Evolutionary conservation across 2,797 vertebrate species (phyloP).

Genomic region (Vireo griseus): DNA sequence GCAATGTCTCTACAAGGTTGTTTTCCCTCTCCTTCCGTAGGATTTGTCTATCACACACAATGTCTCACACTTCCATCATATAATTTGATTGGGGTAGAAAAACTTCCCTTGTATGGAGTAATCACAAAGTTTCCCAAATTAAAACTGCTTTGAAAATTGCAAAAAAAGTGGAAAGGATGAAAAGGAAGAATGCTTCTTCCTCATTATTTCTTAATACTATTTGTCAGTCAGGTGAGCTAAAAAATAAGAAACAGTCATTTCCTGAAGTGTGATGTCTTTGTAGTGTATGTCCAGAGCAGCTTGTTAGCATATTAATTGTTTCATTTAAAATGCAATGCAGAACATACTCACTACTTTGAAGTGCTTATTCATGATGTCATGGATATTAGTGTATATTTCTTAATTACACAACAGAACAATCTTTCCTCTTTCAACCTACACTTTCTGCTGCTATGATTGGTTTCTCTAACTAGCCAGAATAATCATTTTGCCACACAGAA

Average conservation of each 20-base stretch:
- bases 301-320: slow-evolving; percentile 48
- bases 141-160: background rate
- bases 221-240: slow-evolving; percentile 36
- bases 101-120: background rate
- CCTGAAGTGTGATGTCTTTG: background rate
- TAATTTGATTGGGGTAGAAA: background rate
- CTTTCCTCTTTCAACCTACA: background rate
- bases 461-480: slow-evolving; percentile 61
- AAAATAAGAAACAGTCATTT: background rate
- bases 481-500: slow-evolving; percentile 61
- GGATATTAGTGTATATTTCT: slow-evolving; percentile 58
- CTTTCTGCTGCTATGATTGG: slow-evolving; percentile 35
- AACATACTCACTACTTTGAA: slow-evolving; percentile 57
- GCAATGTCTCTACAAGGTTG: slow-evolving; percentile 46
- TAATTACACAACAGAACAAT: slow-evolving; percentile 60
- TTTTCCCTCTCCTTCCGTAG: background rate
- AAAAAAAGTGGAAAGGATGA: background rate
- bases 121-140: background rate
- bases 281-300: background rate
- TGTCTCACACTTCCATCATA: background rate
- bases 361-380: slow-evolving; percentile 43
- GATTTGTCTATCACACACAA: slow-evolving; percentile 3
- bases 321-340: slow-evolving; percentile 48
- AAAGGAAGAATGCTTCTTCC: background rate
- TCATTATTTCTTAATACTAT: background rate